Conservation (phyloP, 2,888 invertebrate species). For the Eueremaeus valkanovi region DNA sequence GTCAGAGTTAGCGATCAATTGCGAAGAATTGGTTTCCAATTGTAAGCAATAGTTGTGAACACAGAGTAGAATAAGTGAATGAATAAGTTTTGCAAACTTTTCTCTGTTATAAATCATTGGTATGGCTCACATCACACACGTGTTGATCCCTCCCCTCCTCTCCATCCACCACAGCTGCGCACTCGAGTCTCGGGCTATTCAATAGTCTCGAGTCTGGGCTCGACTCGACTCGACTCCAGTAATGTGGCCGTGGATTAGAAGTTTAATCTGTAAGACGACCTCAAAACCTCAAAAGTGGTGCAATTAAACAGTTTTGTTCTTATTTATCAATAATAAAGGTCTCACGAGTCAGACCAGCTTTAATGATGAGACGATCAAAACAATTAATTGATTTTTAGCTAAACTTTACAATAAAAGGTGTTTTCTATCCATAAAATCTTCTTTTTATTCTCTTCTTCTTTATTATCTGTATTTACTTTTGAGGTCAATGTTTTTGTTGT, state of each 20-base stretch:
- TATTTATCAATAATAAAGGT: constrained; percentile 10
- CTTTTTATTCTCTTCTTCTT: neutral
- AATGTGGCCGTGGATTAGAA: neutral
- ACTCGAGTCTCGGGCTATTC: neutral
- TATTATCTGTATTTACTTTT: neutral
- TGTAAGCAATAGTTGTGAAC: neutral
- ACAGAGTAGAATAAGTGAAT: neutral
- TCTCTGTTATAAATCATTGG: neutral
- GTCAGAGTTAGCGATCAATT: too few species aligned
- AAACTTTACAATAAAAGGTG: constrained; percentile 25
- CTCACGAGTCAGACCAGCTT: neutral
- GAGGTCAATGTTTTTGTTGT: constrained; percentile 22
- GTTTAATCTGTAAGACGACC: constrained; percentile 4
- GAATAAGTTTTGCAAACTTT: neutral
- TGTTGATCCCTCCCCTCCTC: constrained; percentile 25
- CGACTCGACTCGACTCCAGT: neutral
- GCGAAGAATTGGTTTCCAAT: neutral
- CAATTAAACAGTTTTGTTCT: constrained; percentile 12
- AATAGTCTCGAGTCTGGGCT: neutral
- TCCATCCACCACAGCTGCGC: constrained; percentile 18
- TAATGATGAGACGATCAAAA: constrained; percentile 5
- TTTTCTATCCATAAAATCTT: neutral
- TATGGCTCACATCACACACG: constrained; percentile 20
- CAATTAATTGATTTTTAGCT: constrained; percentile 24
- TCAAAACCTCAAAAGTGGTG: constrained; percentile 28